These are phyloP conservation scores for Ophioninae sp. DNA, from an alignment of 2,888 invertebrate species.

Conservation along the genomic window DNA sequence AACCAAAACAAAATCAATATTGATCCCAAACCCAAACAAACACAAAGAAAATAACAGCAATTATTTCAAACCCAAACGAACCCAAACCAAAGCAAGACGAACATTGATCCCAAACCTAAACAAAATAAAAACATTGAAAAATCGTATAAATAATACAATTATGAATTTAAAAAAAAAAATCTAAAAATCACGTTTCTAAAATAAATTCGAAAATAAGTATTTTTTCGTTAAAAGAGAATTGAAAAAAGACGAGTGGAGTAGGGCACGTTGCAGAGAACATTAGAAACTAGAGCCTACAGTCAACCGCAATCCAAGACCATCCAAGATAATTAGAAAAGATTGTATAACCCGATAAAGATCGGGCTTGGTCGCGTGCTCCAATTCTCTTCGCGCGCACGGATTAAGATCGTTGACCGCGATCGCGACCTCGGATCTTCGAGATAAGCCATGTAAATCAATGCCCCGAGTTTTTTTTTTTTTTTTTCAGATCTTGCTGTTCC, in stretches of 20 bases:
- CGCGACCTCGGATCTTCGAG: conserved; percentile 48
- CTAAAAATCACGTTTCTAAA: background rate
- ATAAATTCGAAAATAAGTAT: background rate
- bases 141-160: too few relatives aligned
- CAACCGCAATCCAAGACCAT: conserved; percentile 19
- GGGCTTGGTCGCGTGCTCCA: conserved; percentile 14
- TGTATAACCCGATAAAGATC: conserved; percentile 26
- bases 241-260: background rate
- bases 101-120: too few relatives aligned
- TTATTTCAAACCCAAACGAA: too few relatives aligned
- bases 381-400: conserved; percentile 29
- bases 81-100: too few relatives aligned
- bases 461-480: conserved; percentile 13
- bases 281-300: background rate
- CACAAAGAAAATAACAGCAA: too few relatives aligned
- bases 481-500: conserved; percentile 35
- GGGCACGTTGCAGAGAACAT: background rate
- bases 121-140: too few relatives aligned
- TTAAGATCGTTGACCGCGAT: conserved; percentile 55
- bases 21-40: too few relatives aligned
- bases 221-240: too few relatives aligned
- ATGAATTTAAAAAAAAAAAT: background rate
- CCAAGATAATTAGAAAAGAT: conserved; percentile 40
- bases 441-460: conserved; percentile 58
- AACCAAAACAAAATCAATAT: too few relatives aligned